Conservation (phyloP, 2,888 invertebrate genomes). For the Andrena minutula region DNA sequence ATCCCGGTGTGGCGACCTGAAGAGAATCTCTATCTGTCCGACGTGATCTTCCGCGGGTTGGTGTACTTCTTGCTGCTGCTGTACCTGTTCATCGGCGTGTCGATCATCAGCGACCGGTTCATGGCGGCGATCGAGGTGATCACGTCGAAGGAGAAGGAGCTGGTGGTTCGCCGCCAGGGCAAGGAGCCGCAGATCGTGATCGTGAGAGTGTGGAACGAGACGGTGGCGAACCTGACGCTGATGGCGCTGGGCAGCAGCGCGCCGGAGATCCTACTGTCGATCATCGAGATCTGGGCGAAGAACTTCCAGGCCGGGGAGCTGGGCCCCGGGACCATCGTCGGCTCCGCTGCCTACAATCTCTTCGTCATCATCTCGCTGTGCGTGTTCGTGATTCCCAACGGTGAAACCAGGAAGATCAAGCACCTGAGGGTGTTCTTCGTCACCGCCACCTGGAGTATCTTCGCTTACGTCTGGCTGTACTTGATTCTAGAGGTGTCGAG, state of each 20-base stretch:
- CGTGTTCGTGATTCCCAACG: constrained; percentile 95
- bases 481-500: constrained; percentile 95
- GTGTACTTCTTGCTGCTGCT: constrained; percentile 95
- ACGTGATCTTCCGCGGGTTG: constrained; percentile 93
- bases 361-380: constrained; percentile 99
- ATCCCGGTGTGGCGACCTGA: constrained; percentile 96
- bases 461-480: constrained; percentile 99
- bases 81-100: constrained; percentile 99
- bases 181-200: constrained; percentile 95
- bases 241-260: constrained; percentile 99
- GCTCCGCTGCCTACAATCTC: constrained; percentile 99
- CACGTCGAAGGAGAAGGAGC: constrained; percentile 98
- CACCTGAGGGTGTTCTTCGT: constrained; percentile 99
- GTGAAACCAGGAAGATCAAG: constrained; percentile 96
- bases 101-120: constrained; percentile 99
- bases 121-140: constrained; percentile 99
- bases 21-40: constrained; percentile 90
- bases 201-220: constrained; percentile 99
- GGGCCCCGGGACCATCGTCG: constrained; percentile 99
- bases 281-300: constrained; percentile 98
- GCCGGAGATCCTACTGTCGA: constrained; percentile 98
- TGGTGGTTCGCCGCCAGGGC: constrained; percentile 95
- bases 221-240: constrained; percentile 98
- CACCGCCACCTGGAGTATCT: constrained; percentile 98
- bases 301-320: constrained; percentile 98